Evolutionary conservation across 2,888 invertebrate genomes (phyloP).

Genomic region (Trichogramma dendrolimi): DNA sequence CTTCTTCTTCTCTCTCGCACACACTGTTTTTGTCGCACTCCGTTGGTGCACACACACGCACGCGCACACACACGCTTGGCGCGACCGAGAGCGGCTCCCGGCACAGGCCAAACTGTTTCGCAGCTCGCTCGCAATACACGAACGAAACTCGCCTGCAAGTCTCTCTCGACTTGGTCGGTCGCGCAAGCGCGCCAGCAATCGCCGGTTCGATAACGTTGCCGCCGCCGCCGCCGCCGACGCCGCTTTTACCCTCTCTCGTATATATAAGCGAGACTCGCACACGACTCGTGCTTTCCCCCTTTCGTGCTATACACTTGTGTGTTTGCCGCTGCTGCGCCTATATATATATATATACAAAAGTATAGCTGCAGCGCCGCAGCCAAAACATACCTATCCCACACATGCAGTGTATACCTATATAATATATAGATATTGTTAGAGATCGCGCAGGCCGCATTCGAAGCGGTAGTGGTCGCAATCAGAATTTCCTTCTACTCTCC

Average conservation of each 20-base stretch:
- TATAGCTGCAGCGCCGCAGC: too few species aligned
- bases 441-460: too few species aligned
- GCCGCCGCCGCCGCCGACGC: too few species aligned
- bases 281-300: conserved; percentile 9
- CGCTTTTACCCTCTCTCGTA: too few species aligned
- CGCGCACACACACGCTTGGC: too few species aligned
- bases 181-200: conserved; percentile 29
- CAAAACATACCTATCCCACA: too few species aligned
- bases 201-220: conserved; percentile 25
- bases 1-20: not conserved
- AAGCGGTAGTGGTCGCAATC: too few species aligned
- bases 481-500: too few species aligned
- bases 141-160: not conserved
- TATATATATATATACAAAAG: not conserved
- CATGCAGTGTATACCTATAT: too few species aligned
- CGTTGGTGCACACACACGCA: too few species aligned
- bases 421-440: too few species aligned
- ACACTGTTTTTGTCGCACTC: too few species aligned
- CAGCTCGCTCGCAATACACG: conserved; percentile 13
- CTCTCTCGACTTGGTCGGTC: not conserved
- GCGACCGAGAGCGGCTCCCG: conserved; percentile 14
- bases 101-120: conserved; percentile 21
- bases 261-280: not conserved
- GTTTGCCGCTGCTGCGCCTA: conserved; percentile 1
- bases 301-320: conserved; percentile 19